Base-by-base conservation (phyloP, 2,797 vertebrate species). In the Buphagus erythrorhynchus region DNA sequence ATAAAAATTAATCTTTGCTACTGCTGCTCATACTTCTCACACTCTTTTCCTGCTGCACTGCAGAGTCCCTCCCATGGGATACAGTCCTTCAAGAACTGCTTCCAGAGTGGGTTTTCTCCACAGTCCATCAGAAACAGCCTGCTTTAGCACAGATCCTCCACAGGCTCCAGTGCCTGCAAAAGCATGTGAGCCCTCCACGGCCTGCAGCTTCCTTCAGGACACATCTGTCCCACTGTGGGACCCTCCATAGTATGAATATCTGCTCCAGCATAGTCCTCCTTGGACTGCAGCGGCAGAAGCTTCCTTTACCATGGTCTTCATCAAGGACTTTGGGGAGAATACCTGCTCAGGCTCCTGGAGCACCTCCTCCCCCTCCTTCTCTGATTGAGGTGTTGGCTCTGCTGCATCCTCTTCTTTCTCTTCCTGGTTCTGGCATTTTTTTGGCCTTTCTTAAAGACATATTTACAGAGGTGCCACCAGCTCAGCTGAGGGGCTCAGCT, bases 111-210 rank as follows among this genome's bases (percentile, higher is more conserved):
- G 4, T 18, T 62, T 57, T 71, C 57, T 25, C 20, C 33, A 35
- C 2, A 42, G 29, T 40, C 26, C 15, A 18, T 49, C 14, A 67
- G 45, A 18, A 90, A 25, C 2, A 67, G 14, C 13, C 10, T 26
- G 13, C 19, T 63, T 68, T 55, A 65, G 33, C 31, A 45, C 2
- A 16, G 16, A 10, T 31, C 10, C 16, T 49, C 26, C 36, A 38
- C 9, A 58, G 52, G 8, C 7, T 57, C 4, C 17, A 31, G 57
- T 7, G 26, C 43, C 31, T 67, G 26, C 17, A 45, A 46, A 43
- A 49, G 3, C 19, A 5, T 2, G 8, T 14, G n/a, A n/a, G 7
- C 2, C n/a, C 8, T 58, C 19, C 17, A 12, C 9, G 24, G 35
- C 10, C 29, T 49, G 22, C 15, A 67, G 16, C 15, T 68, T 81